Conservation (phyloP, 1,140 invertebrate genomes). For the Camponotus vicinus region DNA sequence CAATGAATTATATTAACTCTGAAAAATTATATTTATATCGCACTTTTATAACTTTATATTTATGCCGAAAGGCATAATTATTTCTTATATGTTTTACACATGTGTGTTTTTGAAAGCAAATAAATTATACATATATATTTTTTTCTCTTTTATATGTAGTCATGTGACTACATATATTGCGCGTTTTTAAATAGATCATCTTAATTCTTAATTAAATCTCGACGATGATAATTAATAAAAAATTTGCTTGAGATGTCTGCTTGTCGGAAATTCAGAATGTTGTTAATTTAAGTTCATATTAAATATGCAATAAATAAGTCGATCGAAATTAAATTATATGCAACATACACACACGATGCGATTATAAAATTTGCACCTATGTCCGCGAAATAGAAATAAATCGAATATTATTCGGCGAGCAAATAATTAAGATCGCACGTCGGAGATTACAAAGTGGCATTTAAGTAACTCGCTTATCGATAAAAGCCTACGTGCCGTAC, state of each 20-base stretch:
- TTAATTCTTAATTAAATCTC: no score
- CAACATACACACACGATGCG: neutral
- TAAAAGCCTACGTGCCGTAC: constrained; percentile 49
- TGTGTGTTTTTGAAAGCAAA: neutral
- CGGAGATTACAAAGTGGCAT: constrained; percentile 36
- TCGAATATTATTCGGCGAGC: constrained; percentile 10
- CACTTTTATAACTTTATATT: no score
- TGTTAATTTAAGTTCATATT: no score
- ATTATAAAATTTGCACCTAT: neutral
- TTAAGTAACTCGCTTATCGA: constrained; percentile 56
- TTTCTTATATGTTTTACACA: no score
- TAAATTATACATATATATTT: neutral
- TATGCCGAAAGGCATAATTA: no score
- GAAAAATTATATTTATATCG: no score
- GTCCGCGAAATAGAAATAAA: constrained; percentile 37
- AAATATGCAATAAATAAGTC: neutral
- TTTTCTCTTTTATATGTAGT: neutral
- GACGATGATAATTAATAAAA: neutral
- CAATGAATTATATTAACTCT: no score
- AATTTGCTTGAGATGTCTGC: neutral
- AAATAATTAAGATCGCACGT: constrained; percentile 61
- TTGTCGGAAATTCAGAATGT: neutral
- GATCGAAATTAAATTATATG: neutral
- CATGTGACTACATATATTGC: neutral
- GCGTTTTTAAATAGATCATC: neutral